phyloP scores from a whole-genome alignment of 2,797 vertebrate genomes.

The Margarornis squamiger region DNA sequence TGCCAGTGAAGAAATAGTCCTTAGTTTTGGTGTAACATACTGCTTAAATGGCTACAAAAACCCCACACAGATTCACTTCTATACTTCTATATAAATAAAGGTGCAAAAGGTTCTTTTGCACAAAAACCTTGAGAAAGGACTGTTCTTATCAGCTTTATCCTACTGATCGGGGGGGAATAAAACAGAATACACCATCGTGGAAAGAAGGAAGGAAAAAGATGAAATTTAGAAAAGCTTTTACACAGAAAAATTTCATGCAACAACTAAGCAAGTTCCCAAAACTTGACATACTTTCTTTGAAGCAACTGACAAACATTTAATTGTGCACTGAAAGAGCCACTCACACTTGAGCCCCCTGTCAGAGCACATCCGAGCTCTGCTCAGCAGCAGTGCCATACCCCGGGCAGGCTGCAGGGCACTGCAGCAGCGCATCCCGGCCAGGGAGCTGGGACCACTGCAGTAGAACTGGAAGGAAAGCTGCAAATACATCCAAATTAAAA shows the following conservation, averaged over 20 bases:
- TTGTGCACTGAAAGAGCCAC: rapidly evolving
- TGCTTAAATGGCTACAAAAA: background rate
- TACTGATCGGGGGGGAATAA: background rate
- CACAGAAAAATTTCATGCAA: background rate
- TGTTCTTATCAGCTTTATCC: background rate
- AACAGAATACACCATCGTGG: background rate
- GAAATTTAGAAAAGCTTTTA: background rate
- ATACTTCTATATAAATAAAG: background rate
- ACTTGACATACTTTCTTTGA: background rate
- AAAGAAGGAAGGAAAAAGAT: background rate
- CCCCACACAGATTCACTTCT: rapidly evolving
- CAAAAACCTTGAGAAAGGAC: background rate
- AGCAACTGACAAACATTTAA: background rate
- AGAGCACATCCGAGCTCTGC: background rate
- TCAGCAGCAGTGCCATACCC: background rate
- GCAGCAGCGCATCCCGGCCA: rapidly evolving
- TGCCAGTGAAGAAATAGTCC: background rate
- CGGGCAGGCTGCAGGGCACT: background rate
- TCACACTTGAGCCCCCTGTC: background rate
- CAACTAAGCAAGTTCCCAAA: background rate
- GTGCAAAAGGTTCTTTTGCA: background rate
- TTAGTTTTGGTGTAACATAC: background rate
- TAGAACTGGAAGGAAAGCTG: background rate
- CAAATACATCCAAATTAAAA: background rate
- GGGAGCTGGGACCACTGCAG: background rate